Evolutionary conservation across 2,888 invertebrate genomes (phyloP).

Genomic region (Watsonalla binaria): DNA sequence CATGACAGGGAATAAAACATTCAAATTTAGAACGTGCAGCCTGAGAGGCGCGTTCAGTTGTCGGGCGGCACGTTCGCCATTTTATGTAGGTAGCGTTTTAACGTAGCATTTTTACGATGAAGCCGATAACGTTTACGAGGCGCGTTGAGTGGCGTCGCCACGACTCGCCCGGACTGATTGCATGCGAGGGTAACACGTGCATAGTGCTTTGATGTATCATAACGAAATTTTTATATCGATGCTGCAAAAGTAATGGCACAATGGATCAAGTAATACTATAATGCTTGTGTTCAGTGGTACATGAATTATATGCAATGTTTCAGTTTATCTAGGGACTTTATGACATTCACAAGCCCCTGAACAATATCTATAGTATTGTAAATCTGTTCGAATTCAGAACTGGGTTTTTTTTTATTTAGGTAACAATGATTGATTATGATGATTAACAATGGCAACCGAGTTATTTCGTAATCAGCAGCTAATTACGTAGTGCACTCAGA

Average conservation of each 20-base stretch:
- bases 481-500: too few species aligned
- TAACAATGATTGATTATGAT: too few species aligned
- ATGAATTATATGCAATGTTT: too few species aligned
- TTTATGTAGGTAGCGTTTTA: constrained; percentile 69
- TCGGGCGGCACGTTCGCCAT: constrained; percentile 59
- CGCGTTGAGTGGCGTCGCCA: constrained; percentile 73
- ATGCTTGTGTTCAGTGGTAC: too few species aligned
- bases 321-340: too few species aligned
- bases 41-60: constrained; percentile 9
- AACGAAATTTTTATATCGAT: not conserved
- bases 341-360: too few species aligned
- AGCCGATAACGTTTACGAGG: constrained; percentile 75
- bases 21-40: constrained; percentile 23
- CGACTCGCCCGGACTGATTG: constrained; percentile 72
- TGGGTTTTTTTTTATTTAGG: too few species aligned
- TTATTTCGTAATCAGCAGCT: too few species aligned
- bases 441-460: too few species aligned
- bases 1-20: constrained; percentile 13
- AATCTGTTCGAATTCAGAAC: too few species aligned
- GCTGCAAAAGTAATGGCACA: not conserved
- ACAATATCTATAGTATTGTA: too few species aligned
- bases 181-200: constrained; percentile 44
- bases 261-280: not conserved
- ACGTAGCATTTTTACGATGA: constrained; percentile 74
- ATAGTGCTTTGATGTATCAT: constrained; percentile 8